phyloP scores from a whole-genome alignment of 2,888 invertebrate species.

The Ectemnius lituratus region DNA sequence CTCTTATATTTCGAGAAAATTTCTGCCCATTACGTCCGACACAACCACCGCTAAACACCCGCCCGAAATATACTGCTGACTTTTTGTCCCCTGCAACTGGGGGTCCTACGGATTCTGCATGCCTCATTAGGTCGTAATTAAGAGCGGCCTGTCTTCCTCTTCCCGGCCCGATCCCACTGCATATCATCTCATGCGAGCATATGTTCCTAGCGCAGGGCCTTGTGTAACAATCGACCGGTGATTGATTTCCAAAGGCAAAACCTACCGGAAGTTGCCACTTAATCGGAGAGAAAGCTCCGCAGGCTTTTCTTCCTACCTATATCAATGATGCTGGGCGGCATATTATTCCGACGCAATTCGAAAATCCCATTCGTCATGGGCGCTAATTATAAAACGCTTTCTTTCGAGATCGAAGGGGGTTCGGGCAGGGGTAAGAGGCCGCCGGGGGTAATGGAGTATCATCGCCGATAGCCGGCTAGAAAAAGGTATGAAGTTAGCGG shows the following conservation, averaged over 20 bases:
- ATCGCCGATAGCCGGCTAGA: constrained; percentile 1
- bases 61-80: constrained; percentile 34
- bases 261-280: background rate
- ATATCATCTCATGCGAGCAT: background rate
- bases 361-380: background rate
- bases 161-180: background rate
- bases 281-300: background rate
- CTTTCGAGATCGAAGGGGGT: background rate
- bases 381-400: constrained; percentile 1
- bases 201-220: background rate
- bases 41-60: constrained; percentile 48
- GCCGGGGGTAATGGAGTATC: constrained; percentile 3
- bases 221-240: background rate
- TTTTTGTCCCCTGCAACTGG: constrained; percentile 23
- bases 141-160: background rate
- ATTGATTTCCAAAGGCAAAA: background rate
- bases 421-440: background rate
- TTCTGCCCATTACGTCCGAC: constrained; percentile 51
- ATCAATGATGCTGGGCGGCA: background rate
- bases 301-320: background rate
- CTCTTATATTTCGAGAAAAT: constrained; percentile 69
- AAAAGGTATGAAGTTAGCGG: constrained; percentile 26
- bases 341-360: background rate
- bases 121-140: constrained; percentile 40
- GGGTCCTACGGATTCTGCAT: constrained; percentile 12